A percentile compares a stretch with the other conserved stretches of the same genome.
These are phyloP conservation scores for Vombatus ursinus DNA, from an alignment of 2,113 vertebrate genomes.

Conservation along the genomic window DNA sequence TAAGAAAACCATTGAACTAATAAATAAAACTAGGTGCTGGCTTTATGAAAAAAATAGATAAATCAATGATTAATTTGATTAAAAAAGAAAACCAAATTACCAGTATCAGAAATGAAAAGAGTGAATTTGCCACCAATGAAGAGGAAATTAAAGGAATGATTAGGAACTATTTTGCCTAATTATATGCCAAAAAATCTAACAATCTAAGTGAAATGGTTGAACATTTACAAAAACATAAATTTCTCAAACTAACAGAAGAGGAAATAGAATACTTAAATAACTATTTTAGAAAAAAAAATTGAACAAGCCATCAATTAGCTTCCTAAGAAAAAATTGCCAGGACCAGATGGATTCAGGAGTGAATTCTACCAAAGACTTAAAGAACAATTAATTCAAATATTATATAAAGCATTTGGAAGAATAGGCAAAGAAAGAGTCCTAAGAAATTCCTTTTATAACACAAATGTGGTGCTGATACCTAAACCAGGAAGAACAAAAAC, in stretches of 20 bases:
- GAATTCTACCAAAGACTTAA: background rate
- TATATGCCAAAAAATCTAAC: background rate
- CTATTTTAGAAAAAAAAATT: background rate
- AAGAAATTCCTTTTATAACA: background rate
- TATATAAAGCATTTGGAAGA: background rate
- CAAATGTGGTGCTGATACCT: background rate
- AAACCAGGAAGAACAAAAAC: background rate
- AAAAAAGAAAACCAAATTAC: background rate
- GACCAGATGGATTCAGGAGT: background rate
- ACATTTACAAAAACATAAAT: background rate
- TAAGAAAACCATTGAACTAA: background rate
- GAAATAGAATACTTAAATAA: background rate
- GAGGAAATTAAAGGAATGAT: background rate
- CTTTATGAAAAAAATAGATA: background rate
- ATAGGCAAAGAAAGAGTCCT: too few relatives aligned
- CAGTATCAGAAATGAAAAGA: background rate
- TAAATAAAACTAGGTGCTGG: background rate
- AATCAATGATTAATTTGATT: background rate
- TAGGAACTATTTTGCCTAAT: background rate
- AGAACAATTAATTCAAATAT: background rate
- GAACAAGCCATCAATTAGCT: background rate
- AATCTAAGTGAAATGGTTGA: background rate
- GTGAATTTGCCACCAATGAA: background rate
- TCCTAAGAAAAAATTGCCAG: background rate
- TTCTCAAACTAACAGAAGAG: background rate